These are phyloP conservation scores for Artibeus lituratus DNA, from an alignment of 2,797 vertebrate species.

Conservation along the genomic window DNA sequence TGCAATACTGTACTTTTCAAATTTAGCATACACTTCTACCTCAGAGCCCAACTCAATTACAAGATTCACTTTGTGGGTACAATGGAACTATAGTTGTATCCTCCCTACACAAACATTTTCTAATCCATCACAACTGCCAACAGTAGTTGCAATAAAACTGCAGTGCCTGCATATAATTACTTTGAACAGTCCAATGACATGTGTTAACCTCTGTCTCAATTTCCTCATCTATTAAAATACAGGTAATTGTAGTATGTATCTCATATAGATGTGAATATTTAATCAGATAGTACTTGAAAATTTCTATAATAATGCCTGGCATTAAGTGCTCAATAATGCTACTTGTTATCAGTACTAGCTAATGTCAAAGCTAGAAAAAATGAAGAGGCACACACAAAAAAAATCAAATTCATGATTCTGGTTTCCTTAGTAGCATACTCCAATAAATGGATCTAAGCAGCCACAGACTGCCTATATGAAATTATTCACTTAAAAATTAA, in stretches of 20 bases:
- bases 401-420: constrained; percentile 12
- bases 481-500: constrained; percentile 27
- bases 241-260: constrained; percentile 11
- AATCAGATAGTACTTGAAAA: constrained; percentile 1
- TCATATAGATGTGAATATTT: not conserved
- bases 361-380: constrained; percentile 29
- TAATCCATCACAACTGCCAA: not conserved
- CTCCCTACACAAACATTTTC: constrained; percentile 20
- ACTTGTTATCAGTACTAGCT: not conserved
- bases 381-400: not conserved
- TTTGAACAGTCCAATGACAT: constrained; percentile 17
- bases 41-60: not conserved
- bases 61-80: not conserved
- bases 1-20: not conserved
- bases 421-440: not conserved
- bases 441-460: constrained; percentile 14
- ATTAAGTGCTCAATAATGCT: not conserved
- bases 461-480: not conserved
- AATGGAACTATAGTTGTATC: not conserved
- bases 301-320: not conserved
- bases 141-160: not conserved
- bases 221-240: constrained; percentile 5
- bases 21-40: not conserved
- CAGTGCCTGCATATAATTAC: not conserved
- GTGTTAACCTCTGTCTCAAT: constrained; percentile 23